Evolutionary conservation across 1,140 invertebrate species (phyloP).

Genomic region (Atta texana): DNA sequence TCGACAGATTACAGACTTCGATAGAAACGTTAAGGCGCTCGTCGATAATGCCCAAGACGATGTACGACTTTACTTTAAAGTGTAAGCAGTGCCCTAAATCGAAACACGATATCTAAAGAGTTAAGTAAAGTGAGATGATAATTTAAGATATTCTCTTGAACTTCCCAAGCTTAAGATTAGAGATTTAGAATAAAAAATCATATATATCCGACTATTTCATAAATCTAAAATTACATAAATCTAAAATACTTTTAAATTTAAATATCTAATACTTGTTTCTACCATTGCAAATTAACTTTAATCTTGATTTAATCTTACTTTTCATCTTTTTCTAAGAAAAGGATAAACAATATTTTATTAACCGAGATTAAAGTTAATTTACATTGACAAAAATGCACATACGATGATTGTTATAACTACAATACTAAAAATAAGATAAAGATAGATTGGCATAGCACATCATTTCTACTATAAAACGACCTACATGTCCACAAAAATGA

Average conservation of each 20-base stretch:
- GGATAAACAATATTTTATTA: too few relatives aligned
- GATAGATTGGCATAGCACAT: too few relatives aligned
- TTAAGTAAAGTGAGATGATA: not conserved
- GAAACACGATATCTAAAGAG: not conserved
- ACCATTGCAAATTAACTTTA: too few relatives aligned
- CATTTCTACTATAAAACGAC: too few relatives aligned
- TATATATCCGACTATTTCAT: not conserved
- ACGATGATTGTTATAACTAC: too few relatives aligned
- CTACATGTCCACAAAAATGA: too few relatives aligned
- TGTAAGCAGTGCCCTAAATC: not conserved
- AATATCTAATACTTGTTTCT: not conserved
- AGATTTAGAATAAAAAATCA: not conserved
- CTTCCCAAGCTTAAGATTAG: not conserved
- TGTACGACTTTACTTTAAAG: not conserved
- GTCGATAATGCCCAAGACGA: slow-evolving; percentile 22
- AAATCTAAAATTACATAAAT: not conserved
- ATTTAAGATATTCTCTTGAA: not conserved
- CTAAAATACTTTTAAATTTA: not conserved
- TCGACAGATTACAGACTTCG: slow-evolving; percentile 49
- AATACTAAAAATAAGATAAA: too few relatives aligned
- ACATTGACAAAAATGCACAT: too few relatives aligned
- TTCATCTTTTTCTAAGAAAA: too few relatives aligned
- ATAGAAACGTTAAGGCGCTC: slow-evolving; percentile 8
- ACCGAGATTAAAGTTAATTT: too few relatives aligned
- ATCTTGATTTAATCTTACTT: too few relatives aligned